Base-by-base conservation (phyloP, 2,888 invertebrate genomes). In the Pharmacophagus antenor region DNA sequence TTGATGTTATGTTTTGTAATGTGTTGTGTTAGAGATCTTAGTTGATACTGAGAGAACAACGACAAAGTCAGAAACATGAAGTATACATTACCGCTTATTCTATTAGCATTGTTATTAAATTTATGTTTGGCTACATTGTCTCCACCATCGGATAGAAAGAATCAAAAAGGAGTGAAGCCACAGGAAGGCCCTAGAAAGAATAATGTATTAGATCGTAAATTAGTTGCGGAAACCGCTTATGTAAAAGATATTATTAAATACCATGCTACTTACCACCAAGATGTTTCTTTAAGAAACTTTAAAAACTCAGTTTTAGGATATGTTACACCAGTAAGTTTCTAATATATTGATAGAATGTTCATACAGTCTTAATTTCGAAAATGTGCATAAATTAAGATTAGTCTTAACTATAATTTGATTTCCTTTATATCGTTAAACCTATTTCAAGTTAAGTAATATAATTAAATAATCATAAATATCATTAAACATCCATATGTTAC, bases 271-370 rank as follows among this genome's bases (percentile, higher is more conserved):
- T 97, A 95, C 80, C 94, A 93, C 74, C 93, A 94, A 70, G 93
- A 95, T 56, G 94, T 95, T 3, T 84, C 91, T 15, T 74, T 88
- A 1, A 92, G 93, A 60, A 93, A 93, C 69, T 95, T 96, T 72
- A 90, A 93, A 63, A 95, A 95, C 50, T 91, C 94, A n/a, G 94
- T 95, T 17, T 86, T 98, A 63, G 98, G 96, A 60, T 98, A 96
- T 83, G 96, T 98, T 48, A 98, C 98, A 49, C 98, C 98, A 61
- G 98, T 87, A 74, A 78, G 84, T 77, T 31, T 27, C 27, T 31
- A 31, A 15, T 31, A 31, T 12, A 31, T 31, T 31, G 31, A 3
- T 7, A n/a, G n/a, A n/a, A n/a, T n/a, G n/a, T n/a, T n/a, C n/a
- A n/a, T n/a, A n/a, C n/a, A n/a, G n/a, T n/a, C n/a, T n/a, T n/a